phyloP scores from a whole-genome alignment of 1,140 invertebrate species.

The Drosophila tristis region DNA sequence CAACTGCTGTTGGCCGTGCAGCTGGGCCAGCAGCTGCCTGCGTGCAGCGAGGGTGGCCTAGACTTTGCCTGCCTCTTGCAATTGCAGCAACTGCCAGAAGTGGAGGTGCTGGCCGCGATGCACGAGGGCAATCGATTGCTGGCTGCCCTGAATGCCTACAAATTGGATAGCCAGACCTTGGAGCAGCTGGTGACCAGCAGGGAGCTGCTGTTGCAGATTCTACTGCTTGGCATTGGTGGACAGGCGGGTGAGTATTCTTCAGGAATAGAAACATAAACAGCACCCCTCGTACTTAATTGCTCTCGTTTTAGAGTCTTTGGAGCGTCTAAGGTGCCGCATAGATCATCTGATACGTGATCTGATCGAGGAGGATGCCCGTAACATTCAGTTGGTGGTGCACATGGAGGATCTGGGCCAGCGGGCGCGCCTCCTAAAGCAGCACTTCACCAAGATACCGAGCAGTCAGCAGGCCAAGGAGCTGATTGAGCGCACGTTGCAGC shows the following conservation, averaged over 20 bases:
- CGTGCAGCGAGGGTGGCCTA: slow-evolving; percentile 28
- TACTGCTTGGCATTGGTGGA: slow-evolving; percentile 58
- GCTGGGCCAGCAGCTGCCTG: slow-evolving; percentile 41
- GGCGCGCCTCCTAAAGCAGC: slow-evolving; percentile 76
- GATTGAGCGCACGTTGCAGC: slow-evolving; percentile 70
- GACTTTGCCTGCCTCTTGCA: slow-evolving; percentile 78
- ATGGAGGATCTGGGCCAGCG: slow-evolving; percentile 72
- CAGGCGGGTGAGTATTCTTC: slow-evolving; percentile 32
- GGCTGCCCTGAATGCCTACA: slow-evolving; percentile 84
- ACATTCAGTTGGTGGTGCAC: slow-evolving; percentile 55
- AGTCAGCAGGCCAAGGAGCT: slow-evolving; percentile 71
- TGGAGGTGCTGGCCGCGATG: slow-evolving; percentile 80
- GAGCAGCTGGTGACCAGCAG: slow-evolving; percentile 13
- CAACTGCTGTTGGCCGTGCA: slow-evolving; percentile 86
- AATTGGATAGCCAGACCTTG: slow-evolving; percentile 47
- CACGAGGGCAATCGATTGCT: slow-evolving; percentile 85
- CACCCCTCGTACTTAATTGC: background rate
- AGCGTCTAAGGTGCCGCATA: slow-evolving; percentile 8
- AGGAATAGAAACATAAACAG: too few relatives aligned
- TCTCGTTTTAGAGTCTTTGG: slow-evolving; percentile 17
- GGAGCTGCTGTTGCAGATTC: slow-evolving; percentile 55
- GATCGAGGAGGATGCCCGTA: slow-evolving; percentile 57
- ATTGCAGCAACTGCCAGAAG: slow-evolving; percentile 78
- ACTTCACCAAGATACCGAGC: slow-evolving; percentile 76
- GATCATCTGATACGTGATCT: slow-evolving; percentile 53